Base-by-base conservation (phyloP, 2,797 vertebrate species). In the Eulemur albifrons region DNA sequence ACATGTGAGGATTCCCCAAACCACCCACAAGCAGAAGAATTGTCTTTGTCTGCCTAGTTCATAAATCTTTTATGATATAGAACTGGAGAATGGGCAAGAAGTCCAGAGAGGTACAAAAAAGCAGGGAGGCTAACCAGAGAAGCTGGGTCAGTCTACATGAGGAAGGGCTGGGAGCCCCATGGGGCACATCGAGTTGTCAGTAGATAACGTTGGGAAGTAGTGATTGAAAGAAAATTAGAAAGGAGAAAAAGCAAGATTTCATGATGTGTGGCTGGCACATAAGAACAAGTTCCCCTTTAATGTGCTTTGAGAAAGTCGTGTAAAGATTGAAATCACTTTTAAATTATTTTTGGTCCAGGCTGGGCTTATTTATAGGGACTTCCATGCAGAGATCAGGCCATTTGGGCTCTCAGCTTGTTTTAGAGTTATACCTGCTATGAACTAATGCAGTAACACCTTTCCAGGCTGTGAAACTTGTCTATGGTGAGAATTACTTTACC, bases 41-140 rank as follows among this genome's bases (percentile, higher is more conserved):
- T 65, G 32, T 87, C 90, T 95, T 84, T 94, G 84, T 94, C 72
- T 82, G 81, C 45, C 88, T 77, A 95, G 90, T 92, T 90, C 54
- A 88, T 97, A 96, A 97, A 96, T 95, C 88, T 92, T 94, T 93
- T 59, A 95, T 82, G 85, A 89, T 76, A 59, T 0, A 77, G 90
- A 88, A 80, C 59, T 73, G 79, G 81, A 65, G 72, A 89, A 92
- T 72, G 81, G 45, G 9, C 35, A 95, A 81, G 81, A 52, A 69
- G 69, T 48, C 32, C 70, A 92, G 30, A 84, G 77, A 88, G 77
- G 50, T 12, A 2, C 70, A 82, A 96, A 81, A 81, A 87, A 94
- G 67, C n/a, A 48, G 52, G 27, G 63, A 48, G 45, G 61, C 52
- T 72, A 86, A 38, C 27, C n/a, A 79, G 27, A 63, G 57, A 90